Base-by-base conservation (phyloP, 2,888 invertebrate species). In the Bembecia ichneumoniformis region DNA sequence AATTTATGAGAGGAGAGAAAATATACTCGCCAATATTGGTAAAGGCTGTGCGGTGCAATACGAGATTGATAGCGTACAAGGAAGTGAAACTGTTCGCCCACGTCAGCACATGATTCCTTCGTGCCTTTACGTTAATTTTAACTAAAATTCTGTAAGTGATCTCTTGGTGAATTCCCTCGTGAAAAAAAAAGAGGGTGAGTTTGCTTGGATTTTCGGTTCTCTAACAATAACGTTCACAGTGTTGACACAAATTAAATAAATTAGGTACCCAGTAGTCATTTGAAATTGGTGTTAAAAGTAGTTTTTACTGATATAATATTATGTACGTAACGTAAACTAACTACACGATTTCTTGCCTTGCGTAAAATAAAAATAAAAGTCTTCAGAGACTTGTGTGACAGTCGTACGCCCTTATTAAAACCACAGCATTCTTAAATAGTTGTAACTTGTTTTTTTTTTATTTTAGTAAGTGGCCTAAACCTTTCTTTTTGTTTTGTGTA, bases 291-390 rank as follows among this genome's bases (percentile, higher is more conserved):
- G 62, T 68, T 58, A 58, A 49, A 56, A 59, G 62, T 64, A 62
- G 50, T 63, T 28, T 28, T 17, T 44, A 44, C 15, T 11, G 17
- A 44, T 49, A 47, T 28, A 28, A 28, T 20, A 28, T 28, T 2
- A 28, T 54, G 49, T 53, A 52, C 48, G 49, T 48, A 54, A 28
- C 1, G 28, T 28, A 0, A 28, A n/a, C n/a, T n/a, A 17, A 20
- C 57, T 61, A 68, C 62, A 65, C 57, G 57, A 68, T 63, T 64
- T 74, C 72, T 74, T 73, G 71, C 74, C 74, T 73, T 74, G 66
- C 64, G 58, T 57, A 57, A 58, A 55, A 56, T 51, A 56, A 28
- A 28, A 9, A 28, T 9, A 28, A 49, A 53, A 56, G 56, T 57
- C 52, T 48, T 53, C 58, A 56, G 57, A 54, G 50, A 46, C 15